These are phyloP conservation scores for Sebastes hopkinsi DNA, from an alignment of 2,797 vertebrate species.

Conservation along the genomic window DNA sequence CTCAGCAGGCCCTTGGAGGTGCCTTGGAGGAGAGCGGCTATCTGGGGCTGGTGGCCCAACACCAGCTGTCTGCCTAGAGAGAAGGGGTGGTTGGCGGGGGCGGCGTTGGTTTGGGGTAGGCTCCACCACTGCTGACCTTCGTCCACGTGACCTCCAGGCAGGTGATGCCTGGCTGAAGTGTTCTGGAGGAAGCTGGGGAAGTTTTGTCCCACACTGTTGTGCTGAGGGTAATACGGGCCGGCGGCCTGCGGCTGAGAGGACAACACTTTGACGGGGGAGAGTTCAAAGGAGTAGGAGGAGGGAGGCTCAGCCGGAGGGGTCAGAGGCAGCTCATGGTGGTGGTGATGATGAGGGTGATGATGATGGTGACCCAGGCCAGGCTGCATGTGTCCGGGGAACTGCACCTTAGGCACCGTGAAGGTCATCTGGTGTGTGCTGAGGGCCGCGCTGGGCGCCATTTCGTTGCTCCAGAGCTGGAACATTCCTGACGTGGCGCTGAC, in stretches of 20 bases:
- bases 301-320: constrained; percentile 87
- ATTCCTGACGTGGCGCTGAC: constrained; percentile 84
- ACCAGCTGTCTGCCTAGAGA: constrained; percentile 86
- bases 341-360: constrained; percentile 84
- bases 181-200: constrained; percentile 86
- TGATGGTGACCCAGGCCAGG: constrained; percentile 81
- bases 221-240: constrained; percentile 84
- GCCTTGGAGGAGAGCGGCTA: constrained; percentile 87
- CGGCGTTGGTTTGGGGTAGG: constrained; percentile 82
- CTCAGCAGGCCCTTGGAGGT: constrained; percentile 86
- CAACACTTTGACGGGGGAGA: constrained; percentile 87
- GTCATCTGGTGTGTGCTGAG: constrained; percentile 86
- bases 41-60: constrained; percentile 87
- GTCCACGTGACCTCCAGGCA: constrained; percentile 79
- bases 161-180: constrained; percentile 81
- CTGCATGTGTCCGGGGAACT: constrained; percentile 86
- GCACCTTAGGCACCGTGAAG: constrained; percentile 87
- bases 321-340: constrained; percentile 88
- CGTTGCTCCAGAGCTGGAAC: constrained; percentile 91
- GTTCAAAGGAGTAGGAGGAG: constrained; percentile 86
- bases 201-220: constrained; percentile 83
- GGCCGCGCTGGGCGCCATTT: constrained; percentile 80
- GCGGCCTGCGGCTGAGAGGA: constrained; percentile 79
- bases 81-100: constrained; percentile 79
- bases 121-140: constrained; percentile 91